These are phyloP conservation scores for Protodeltote pygarga DNA, from an alignment of 2,888 invertebrate genomes.

Conservation along the genomic window DNA sequence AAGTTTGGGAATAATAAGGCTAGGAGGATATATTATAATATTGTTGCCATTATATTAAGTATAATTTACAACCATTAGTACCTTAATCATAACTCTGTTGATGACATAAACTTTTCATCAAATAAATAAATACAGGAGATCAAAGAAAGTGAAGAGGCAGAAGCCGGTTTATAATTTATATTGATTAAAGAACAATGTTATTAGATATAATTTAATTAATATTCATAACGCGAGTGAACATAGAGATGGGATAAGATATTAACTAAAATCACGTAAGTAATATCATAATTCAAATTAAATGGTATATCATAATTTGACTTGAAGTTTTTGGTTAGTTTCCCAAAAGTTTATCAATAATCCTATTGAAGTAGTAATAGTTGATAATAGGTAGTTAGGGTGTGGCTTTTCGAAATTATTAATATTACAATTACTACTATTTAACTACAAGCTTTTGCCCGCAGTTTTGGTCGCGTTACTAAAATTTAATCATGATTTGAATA, in stretches of 20 bases:
- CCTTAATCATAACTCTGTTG: not conserved
- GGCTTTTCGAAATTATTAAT: no score
- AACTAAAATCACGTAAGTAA: slow-evolving; percentile 19
- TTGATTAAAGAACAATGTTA: slow-evolving; percentile 53
- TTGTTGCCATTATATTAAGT: no score
- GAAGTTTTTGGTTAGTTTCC: not conserved
- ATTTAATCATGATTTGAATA: no score
- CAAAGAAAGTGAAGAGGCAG: slow-evolving; percentile 46
- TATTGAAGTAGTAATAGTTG: no score
- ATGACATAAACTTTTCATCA: slow-evolving; percentile 13
- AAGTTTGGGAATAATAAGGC: no score
- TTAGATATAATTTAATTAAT: slow-evolving; percentile 43
- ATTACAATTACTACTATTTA: no score
- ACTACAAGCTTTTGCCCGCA: no score
- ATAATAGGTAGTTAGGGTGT: no score
- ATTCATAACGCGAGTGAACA: slow-evolving; percentile 27
- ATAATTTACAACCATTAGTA: slow-evolving; percentile 2
- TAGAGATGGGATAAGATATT: slow-evolving; percentile 42
- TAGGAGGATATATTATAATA: no score
- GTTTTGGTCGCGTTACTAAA: no score
- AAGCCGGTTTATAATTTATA: slow-evolving; percentile 55
- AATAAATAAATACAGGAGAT: slow-evolving; percentile 24
- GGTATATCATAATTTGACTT: slow-evolving; percentile 1
- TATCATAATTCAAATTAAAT: slow-evolving; percentile 30
- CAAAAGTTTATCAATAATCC: no score